Evolutionary conservation across 1,140 invertebrate genomes (phyloP), one percentile per base, ranked within the genome.

Genomic region (Drosophila ohnishii): DNA sequence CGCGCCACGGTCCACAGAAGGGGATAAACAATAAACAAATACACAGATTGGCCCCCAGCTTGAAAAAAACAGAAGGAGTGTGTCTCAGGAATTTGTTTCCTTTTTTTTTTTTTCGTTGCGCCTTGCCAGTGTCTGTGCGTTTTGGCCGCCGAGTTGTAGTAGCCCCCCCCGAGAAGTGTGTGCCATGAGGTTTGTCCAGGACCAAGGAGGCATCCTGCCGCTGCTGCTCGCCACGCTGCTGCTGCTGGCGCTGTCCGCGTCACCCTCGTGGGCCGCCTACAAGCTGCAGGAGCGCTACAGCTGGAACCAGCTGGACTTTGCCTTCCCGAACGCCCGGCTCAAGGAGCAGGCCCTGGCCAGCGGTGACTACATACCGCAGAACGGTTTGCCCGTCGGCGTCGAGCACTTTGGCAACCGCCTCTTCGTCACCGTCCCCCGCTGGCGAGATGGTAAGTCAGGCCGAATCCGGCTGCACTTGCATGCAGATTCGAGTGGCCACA

Each of bases 341-440:
- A 94, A 94, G 80, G 92, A 94, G 71, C 92, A 94, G 45, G 95
- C 95, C 0, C 91, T 96, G 9, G 86, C 93, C 13, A 93, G 92
- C 2, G 94, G 94, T 11, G 94, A 94, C 30, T 95, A 94, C 40
- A 93, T 95, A 3, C 95, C 95, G 0, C 94, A 96, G 89, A 96
- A 96, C 80, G 95, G 94, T 42, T 90, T 96, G 4, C 96, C 96
- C 2, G 95, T 96, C 5, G 96, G 96, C 13, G 95, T 96, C 32
- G 96, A 97, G 91, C 92, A 96, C 59, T 96, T 95, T 94, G 93
- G 92, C 37, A 95, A 96, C 75, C 96, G 96, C 67, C 92, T 96
- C 0, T 97, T 96, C 84, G 94, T 97, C 32, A 94, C 94, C 25
- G 95, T 97, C 2, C 96, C 96, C 1, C 94, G 96, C 78, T 96